Base-by-base conservation (phyloP, 2,797 vertebrate genomes). In the Chloroceryle amazona region DNA sequence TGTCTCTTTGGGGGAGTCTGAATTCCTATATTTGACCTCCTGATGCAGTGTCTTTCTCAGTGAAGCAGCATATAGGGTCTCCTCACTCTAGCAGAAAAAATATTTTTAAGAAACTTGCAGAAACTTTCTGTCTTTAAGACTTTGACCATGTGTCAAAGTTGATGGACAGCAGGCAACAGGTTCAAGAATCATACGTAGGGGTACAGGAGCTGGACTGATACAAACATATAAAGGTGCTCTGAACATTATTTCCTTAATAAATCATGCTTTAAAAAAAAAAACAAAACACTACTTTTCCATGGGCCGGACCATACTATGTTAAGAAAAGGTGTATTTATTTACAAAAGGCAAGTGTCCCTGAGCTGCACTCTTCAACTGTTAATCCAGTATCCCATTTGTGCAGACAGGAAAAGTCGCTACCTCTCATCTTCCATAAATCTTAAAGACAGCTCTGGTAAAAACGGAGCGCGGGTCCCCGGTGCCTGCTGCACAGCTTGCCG, bases 391-490 rank as follows among this genome's bases (percentile, higher is more conserved):
- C n/a, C 68, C 70, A n/a, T 2, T n/a, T 20, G 51, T 31, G 74
- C 37, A 63, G 63, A 54, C 18, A 75, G 66, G 33, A 68, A 1
- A 65, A 85, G 49, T 5, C 74, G 55, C 44, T 54, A 2, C 33
- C n/a, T 60, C 49, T 63, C 22, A 35, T 4, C 39, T 66, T 42
- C 70, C 58, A 21, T 4, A 39, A 65, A 7, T 4, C 25, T 63
- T 14, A 15, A 8, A 13, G 44, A 22, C 33, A 66, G 51, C 70
- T 75, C 66, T 3, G 23, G 44, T 5, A 10, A 0, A 1, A 49
- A 7, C 18, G 16, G 37, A 62, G 33, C 1, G 31, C 1, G 0
- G 31, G 19, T 0, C 33, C 68, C 52, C 0, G 0, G 13, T 5
- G 21, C 47, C 65, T 28, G 67, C 51, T 9, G 26, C 86, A 26